A percentile compares a stretch with the other conserved stretches of the same genome.
phyloP scores from a whole-genome alignment of 2,113 vertebrate genomes.

The Podarcis muralis region DNA sequence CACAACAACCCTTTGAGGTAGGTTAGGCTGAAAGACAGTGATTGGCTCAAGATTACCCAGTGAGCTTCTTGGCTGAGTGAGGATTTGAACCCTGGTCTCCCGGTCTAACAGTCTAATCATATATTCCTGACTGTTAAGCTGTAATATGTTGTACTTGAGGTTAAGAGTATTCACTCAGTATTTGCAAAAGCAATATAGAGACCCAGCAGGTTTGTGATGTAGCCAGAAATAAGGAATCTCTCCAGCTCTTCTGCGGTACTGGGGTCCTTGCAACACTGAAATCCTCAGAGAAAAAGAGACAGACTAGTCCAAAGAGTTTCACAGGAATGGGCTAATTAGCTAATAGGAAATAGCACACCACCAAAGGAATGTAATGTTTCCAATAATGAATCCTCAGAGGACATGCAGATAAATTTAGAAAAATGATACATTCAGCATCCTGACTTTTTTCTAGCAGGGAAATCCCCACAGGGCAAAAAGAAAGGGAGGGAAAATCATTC shows the following conservation, averaged over 20 bases:
- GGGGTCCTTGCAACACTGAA: not conserved
- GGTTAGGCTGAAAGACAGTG: too few relatives aligned
- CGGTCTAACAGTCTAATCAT: too few relatives aligned
- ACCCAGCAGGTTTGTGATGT: not conserved
- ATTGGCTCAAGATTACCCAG: too few relatives aligned
- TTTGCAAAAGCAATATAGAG: not conserved
- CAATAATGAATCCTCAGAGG: slow-evolving; percentile 13
- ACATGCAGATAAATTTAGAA: slow-evolving; percentile 9
- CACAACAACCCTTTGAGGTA: too few relatives aligned
- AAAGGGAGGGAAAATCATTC: not conserved
- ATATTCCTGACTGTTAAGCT: not conserved
- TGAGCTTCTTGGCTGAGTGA: too few relatives aligned
- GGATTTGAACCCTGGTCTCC: too few relatives aligned
- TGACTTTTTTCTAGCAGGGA: slow-evolving; percentile 38
- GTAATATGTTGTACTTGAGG: not conserved
- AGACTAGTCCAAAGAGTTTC: not conserved
- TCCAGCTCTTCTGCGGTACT: not conserved
- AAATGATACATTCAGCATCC: slow-evolving; percentile 12
- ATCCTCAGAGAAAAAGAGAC: not conserved
- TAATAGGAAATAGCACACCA: slow-evolving; percentile 22
- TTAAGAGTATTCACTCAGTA: not conserved
- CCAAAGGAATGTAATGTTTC: not conserved
- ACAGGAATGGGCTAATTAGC: slow-evolving; percentile 4
- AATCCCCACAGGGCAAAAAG: slow-evolving; percentile 18
- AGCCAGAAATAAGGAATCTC: not conserved